A percentile compares a stretch with the other conserved stretches of the same genome.
Conservation (phyloP, 2,888 invertebrate species). For the Dilophus febrilis region DNA sequence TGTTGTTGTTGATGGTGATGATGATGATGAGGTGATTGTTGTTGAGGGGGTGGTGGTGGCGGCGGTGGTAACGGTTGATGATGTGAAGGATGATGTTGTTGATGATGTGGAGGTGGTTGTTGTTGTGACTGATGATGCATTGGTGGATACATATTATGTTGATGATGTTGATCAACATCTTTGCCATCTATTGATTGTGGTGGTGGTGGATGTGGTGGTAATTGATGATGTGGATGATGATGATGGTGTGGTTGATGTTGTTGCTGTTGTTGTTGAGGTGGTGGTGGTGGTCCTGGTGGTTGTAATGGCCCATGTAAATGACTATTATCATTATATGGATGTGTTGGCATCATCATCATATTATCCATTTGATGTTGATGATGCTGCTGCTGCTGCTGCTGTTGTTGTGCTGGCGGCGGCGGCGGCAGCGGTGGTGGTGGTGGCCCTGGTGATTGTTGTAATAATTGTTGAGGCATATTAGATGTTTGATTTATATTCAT, state of each 20-base stretch:
- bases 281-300: not conserved
- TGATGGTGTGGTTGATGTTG: not conserved
- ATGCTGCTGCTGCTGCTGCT: conserved; percentile 11
- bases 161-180: not conserved
- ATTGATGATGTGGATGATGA: not conserved
- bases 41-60: conserved; percentile 3
- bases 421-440: conserved; percentile 4
- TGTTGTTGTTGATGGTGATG: conserved; percentile 8
- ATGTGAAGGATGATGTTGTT: not conserved
- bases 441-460: conserved; percentile 9
- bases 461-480: conserved; percentile 5
- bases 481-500: conserved; percentile 3
- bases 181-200: not conserved
- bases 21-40: conserved; percentile 9
- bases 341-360: no score
- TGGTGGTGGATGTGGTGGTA: not conserved
- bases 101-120: not conserved
- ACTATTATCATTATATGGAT: no score
- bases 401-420: not conserved
- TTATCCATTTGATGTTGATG: not conserved
- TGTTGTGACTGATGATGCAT: not conserved
- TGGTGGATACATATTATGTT: not conserved
- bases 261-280: not conserved
- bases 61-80: conserved; percentile 2
- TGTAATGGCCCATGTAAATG: not conserved